phyloP scores from a whole-genome alignment of 1,140 invertebrate genomes.

The Achroia grisella region DNA sequence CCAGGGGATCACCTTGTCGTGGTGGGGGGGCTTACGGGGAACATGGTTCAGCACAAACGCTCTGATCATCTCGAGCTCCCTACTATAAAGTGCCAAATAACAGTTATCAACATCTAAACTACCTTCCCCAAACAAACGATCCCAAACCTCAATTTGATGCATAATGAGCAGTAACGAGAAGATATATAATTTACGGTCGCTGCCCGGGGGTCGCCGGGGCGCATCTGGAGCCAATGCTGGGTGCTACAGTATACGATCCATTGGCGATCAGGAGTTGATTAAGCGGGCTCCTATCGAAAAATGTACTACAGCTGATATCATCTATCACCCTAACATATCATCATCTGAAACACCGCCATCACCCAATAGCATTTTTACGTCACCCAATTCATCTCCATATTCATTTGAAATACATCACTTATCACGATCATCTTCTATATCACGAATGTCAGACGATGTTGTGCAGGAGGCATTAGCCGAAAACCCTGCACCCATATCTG shows the following conservation, averaged over 20 bases:
- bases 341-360: not conserved
- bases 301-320: constrained; percentile 3
- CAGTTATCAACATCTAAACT: not conserved
- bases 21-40: too few relatives aligned
- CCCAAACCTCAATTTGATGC: not conserved
- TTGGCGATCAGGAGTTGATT: too few relatives aligned
- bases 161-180: not conserved
- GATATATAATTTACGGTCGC: not conserved
- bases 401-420: not conserved
- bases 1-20: too few relatives aligned
- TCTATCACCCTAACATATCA: too few relatives aligned
- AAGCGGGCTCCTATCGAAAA: too few relatives aligned
- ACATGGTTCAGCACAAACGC: too few relatives aligned
- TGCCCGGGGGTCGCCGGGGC: too few relatives aligned
- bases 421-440: not conserved
- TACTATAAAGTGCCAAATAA: too few relatives aligned
- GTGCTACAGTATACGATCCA: too few relatives aligned
- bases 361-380: constrained; percentile 1
- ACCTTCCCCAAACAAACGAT: not conserved
- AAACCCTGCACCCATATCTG: not conserved
- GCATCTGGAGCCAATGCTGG: too few relatives aligned
- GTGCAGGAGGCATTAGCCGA: not conserved
- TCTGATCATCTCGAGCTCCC: too few relatives aligned
- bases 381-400: constrained; percentile 1
- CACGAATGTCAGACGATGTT: not conserved